A percentile compares a stretch with the other conserved stretches of the same genome.
phyloP scores from a whole-genome alignment of 2,888 invertebrate species.

The Athetis lepigone region DNA sequence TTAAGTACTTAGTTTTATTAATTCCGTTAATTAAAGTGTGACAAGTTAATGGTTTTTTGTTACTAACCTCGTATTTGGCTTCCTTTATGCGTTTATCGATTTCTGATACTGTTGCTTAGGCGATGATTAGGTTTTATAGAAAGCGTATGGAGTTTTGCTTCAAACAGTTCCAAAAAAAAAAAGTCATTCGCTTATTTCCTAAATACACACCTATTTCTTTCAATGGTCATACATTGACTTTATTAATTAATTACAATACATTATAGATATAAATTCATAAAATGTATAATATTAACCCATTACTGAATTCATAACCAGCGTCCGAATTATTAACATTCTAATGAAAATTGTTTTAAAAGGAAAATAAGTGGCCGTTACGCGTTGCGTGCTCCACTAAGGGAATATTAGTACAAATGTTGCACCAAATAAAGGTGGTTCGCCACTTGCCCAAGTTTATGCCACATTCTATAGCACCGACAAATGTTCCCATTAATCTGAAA shows the following conservation, averaged over 20 bases:
- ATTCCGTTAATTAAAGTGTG: slow-evolving; percentile 26
- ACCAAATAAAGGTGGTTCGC: background rate
- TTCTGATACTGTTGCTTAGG: background rate
- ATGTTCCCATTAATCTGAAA: no score
- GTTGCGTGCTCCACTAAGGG: slow-evolving; percentile 18
- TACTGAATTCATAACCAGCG: slow-evolving; percentile 36
- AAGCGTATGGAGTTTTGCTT: background rate
- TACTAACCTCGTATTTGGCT: background rate
- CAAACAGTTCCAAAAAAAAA: background rate
- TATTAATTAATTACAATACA: slow-evolving; percentile 16
- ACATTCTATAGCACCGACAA: no score
- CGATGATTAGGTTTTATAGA: no score
- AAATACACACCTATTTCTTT: slow-evolving; percentile 2
- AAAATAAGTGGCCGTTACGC: slow-evolving; percentile 10
- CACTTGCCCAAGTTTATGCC: no score
- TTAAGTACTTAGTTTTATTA: slow-evolving; percentile 26
- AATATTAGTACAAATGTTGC: background rate
- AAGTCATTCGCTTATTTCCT: background rate
- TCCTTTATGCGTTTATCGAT: background rate
- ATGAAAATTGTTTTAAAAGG: slow-evolving; percentile 29
- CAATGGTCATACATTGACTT: slow-evolving; percentile 18
- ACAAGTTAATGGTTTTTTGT: slow-evolving; percentile 9
- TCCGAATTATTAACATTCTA: slow-evolving; percentile 31
- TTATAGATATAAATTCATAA: slow-evolving; percentile 25
- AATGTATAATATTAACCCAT: slow-evolving; percentile 32